Conservation (phyloP, 2,797 vertebrate species). For the Sebastes trivittatus region DNA sequence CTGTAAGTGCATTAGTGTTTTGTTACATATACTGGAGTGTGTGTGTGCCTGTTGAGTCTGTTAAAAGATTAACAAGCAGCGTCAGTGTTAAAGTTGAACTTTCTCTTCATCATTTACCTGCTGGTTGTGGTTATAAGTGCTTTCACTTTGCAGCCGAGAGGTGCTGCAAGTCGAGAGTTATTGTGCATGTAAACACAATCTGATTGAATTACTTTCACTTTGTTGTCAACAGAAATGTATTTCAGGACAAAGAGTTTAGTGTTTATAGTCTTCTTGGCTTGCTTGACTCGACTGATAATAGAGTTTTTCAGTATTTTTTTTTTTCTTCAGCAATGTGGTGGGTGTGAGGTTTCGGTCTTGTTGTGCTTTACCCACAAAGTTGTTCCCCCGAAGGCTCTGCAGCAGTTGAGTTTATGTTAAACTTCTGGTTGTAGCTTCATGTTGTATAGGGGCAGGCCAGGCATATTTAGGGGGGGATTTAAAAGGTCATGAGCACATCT, state of each 20-base stretch:
- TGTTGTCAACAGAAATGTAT: neutral
- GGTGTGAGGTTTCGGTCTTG: slow-evolving; percentile 9
- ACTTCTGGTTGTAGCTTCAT: neutral
- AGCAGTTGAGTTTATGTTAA: neutral
- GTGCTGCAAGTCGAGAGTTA: neutral
- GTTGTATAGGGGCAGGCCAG: neutral
- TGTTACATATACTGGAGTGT: neutral
- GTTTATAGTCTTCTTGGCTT: neutral
- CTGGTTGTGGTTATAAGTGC: neutral
- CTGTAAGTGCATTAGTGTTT: neutral
- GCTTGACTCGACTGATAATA: neutral
- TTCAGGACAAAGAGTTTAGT: neutral
- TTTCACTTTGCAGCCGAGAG: neutral
- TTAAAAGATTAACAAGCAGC: neutral
- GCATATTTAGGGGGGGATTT: neutral
- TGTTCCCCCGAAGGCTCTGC: neutral
- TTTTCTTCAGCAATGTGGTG: neutral
- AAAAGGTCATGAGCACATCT: neutral
- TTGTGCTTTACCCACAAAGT: neutral
- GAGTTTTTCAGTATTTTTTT: neutral
- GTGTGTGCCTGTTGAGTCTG: neutral
- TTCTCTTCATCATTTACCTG: slow-evolving; percentile 7
- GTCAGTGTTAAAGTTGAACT: slow-evolving; percentile 44
- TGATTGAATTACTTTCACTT: neutral
- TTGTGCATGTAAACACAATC: neutral